A percentile compares a stretch with the other conserved stretches of the same genome.
These are phyloP conservation scores for Pseudachorutes palmiensis DNA, from an alignment of 1,140 invertebrate genomes.

Conservation along the genomic window DNA sequence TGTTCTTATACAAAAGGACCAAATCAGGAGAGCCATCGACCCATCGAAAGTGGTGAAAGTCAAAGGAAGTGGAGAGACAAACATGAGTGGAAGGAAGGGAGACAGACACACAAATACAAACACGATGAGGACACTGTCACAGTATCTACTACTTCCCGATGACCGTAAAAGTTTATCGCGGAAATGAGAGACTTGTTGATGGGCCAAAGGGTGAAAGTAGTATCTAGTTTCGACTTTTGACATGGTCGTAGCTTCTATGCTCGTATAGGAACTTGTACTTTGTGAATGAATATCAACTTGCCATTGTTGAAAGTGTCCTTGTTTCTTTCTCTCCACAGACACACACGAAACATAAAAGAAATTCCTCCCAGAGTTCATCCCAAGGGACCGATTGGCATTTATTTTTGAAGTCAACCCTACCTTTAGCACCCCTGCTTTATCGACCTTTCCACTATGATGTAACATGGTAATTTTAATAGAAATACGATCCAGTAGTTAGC, in stretches of 20 bases:
- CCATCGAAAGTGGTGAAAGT: too few relatives aligned
- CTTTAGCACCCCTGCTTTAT: too few relatives aligned
- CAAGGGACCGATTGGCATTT: neutral
- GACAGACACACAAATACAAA: neutral
- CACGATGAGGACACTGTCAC: neutral
- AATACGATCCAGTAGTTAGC: too few relatives aligned
- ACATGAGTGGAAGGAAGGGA: conserved; percentile 11
- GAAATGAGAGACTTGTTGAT: conserved; percentile 34
- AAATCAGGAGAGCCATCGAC: too few relatives aligned
- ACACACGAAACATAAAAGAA: conserved; percentile 6
- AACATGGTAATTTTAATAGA: too few relatives aligned
- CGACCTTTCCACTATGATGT: too few relatives aligned
- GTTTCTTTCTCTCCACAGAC: too few relatives aligned
- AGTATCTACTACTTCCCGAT: neutral
- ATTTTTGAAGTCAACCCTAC: too few relatives aligned
- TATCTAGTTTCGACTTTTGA: neutral
- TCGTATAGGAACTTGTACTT: too few relatives aligned
- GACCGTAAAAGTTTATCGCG: conserved; percentile 34
- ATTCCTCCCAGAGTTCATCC: neutral
- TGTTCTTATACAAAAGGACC: too few relatives aligned
- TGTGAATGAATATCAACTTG: conserved; percentile 4
- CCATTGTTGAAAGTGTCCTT: neutral
- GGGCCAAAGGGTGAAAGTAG: conserved; percentile 4
- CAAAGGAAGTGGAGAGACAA: conserved; percentile 8
- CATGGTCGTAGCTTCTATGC: too few relatives aligned